phyloP scores from a whole-genome alignment of 2,113 vertebrate genomes.

The Ameiurus melas region DNA sequence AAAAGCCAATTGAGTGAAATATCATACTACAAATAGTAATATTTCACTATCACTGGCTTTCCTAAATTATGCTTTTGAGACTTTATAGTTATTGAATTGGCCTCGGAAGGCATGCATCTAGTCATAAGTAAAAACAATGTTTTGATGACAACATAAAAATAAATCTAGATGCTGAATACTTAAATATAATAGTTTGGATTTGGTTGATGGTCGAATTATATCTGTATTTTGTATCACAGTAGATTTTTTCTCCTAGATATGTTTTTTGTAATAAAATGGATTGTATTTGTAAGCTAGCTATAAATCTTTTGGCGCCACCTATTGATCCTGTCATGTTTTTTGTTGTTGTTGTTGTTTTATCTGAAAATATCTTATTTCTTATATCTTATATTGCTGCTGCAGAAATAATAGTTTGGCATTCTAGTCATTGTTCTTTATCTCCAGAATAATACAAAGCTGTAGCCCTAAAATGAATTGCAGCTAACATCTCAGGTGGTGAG shows the following conservation, averaged over 20 bases:
- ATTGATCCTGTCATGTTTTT: not conserved
- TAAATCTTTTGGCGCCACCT: conserved; percentile 29
- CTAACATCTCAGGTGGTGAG: not conserved
- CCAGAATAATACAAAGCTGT: not conserved
- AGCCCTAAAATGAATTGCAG: not conserved
- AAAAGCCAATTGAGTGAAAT: not conserved
- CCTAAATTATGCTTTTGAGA: not conserved
- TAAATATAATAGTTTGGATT: not conserved
- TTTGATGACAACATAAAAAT: not conserved
- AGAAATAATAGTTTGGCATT: not conserved
- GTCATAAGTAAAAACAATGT: not conserved
- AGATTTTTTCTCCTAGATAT: not conserved
- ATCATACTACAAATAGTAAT: not conserved
- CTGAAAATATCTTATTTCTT: not conserved
- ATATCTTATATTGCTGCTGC: not conserved
- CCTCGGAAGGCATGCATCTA: not conserved
- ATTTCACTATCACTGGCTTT: not conserved
- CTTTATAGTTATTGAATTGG: not conserved
- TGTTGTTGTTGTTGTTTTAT: too few species aligned
- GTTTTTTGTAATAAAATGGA: not conserved
- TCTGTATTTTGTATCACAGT: not conserved
- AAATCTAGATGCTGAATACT: not conserved
- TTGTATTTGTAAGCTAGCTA: not conserved
- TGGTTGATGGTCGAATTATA: not conserved
- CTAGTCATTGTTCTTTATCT: not conserved